Conservation (phyloP, 2,888 invertebrate genomes). For the Caenorhabditis uteleia region DNA sequence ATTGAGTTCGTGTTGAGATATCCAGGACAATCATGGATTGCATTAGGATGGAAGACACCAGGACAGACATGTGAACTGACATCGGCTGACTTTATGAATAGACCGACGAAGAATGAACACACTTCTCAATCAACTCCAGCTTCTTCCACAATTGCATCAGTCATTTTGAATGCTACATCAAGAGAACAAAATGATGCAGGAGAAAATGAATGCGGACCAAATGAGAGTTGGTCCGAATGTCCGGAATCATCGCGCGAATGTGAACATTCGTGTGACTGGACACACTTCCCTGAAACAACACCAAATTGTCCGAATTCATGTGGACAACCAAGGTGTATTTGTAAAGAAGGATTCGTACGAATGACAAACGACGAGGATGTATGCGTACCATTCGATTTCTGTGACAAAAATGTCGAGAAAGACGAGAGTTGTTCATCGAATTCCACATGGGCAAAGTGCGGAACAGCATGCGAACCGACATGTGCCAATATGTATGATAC, state of each 20-base stretch:
- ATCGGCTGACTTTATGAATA: conserved; percentile 18
- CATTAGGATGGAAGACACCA: conserved; percentile 87
- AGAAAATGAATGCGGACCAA: conserved; percentile 56
- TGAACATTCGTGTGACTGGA: conserved; percentile 68
- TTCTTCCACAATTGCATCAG: conserved; percentile 16
- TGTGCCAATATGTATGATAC: conserved; percentile 65
- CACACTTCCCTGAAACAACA: conserved; percentile 55
- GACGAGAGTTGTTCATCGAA: conserved; percentile 53
- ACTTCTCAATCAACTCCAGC: conserved; percentile 1
- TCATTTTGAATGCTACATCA: conserved; percentile 24
- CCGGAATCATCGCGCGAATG: conserved; percentile 64
- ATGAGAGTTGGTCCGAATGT: conserved; percentile 63
- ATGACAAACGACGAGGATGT: conserved; percentile 53
- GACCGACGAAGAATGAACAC: not conserved
- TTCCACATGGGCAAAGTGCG: conserved; percentile 67
- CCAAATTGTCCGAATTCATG: conserved; percentile 51
- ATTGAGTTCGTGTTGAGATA: conserved; percentile 85
- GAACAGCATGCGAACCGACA: conserved; percentile 65
- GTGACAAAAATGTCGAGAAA: conserved; percentile 46
- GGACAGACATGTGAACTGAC: conserved; percentile 37
- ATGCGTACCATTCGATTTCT: conserved; percentile 67
- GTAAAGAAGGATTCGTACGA: conserved; percentile 64
- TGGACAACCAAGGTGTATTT: conserved; percentile 46
- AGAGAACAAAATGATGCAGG: conserved; percentile 26
- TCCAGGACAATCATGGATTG: conserved; percentile 87